Conservation (phyloP, 2,888 invertebrate species). For the Drosophila lacicola region DNA sequence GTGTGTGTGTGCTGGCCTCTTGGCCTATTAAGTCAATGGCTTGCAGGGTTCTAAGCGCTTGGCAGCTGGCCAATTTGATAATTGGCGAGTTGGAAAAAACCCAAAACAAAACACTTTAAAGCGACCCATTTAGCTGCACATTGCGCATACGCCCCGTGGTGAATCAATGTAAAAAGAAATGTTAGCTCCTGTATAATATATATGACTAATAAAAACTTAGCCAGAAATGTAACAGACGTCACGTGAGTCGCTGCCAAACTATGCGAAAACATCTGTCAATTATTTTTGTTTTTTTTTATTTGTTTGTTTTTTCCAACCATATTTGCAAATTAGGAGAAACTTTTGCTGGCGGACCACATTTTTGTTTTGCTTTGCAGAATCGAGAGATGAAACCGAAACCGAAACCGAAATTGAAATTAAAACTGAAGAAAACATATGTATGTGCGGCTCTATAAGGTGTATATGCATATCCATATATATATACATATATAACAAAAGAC, state of each 20-base stretch:
- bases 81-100: slow-evolving; percentile 47
- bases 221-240: slow-evolving; percentile 65
- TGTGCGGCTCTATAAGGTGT: slow-evolving; percentile 2
- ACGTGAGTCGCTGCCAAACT: slow-evolving; percentile 66
- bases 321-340: slow-evolving; percentile 82
- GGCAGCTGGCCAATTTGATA: slow-evolving; percentile 61
- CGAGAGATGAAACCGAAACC: slow-evolving; percentile 66
- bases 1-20: slow-evolving; percentile 67
- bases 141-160: slow-evolving; percentile 70
- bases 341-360: slow-evolving; percentile 53
- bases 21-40: slow-evolving; percentile 75
- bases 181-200: background rate
- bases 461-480: background rate
- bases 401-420: slow-evolving; percentile 45
- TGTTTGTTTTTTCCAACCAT: slow-evolving; percentile 29
- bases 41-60: slow-evolving; percentile 58
- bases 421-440: slow-evolving; percentile 39
- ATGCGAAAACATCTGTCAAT: slow-evolving; percentile 47
- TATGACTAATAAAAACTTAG: slow-evolving; percentile 63
- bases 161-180: slow-evolving; percentile 39
- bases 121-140: slow-evolving; percentile 71
- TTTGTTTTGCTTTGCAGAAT: slow-evolving; percentile 17
- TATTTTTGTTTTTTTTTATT: background rate
- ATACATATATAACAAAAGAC: slow-evolving; percentile 69
- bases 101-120: slow-evolving; percentile 29